These are phyloP conservation scores for Gastrophysa polygoni DNA, from an alignment of 2,888 invertebrate species.

Conservation along the genomic window DNA sequence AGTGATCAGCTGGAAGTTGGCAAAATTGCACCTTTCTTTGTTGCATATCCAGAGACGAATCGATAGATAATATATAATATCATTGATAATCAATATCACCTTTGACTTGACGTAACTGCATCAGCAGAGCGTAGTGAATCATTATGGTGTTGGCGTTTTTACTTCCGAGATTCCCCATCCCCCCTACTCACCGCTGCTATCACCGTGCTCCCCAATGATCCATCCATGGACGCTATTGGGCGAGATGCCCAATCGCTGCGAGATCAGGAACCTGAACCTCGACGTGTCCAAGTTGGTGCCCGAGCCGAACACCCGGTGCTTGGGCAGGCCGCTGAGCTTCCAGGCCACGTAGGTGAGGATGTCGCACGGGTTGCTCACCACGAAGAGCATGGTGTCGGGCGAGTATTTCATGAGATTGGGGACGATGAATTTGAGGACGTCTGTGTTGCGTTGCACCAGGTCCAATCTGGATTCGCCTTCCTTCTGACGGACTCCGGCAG, in stretches of 20 bases:
- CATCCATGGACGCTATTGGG: slow-evolving; percentile 88
- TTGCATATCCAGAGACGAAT: too few relatives aligned
- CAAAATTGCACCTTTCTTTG: too few relatives aligned
- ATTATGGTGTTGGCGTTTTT: slow-evolving; percentile 19
- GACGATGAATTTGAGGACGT: slow-evolving; percentile 85
- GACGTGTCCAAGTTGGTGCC: slow-evolving; percentile 94
- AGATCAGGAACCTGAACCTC: slow-evolving; percentile 86
- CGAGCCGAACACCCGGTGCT: slow-evolving; percentile 85
- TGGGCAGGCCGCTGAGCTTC: slow-evolving; percentile 90
- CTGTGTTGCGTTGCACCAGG: slow-evolving; percentile 88
- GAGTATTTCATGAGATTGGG: slow-evolving; percentile 83
- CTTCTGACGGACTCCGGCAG: slow-evolving; percentile 91
- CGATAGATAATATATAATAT: too few relatives aligned
- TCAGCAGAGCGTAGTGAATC: not conserved
- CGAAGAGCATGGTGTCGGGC: slow-evolving; percentile 82
- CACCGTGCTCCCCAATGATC: slow-evolving; percentile 95
- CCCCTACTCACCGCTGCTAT: slow-evolving; percentile 69
- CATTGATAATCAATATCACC: too few relatives aligned
- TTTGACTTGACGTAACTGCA: not conserved
- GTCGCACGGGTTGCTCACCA: slow-evolving; percentile 93
- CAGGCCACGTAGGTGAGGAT: slow-evolving; percentile 93
- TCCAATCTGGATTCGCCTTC: slow-evolving; percentile 88
- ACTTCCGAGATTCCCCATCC: slow-evolving; percentile 79
- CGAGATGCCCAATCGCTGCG: slow-evolving; percentile 80
- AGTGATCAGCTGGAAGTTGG: too few relatives aligned